Conservation (phyloP, 2,888 invertebrate species). For the Acanthosepion esculentum region DNA sequence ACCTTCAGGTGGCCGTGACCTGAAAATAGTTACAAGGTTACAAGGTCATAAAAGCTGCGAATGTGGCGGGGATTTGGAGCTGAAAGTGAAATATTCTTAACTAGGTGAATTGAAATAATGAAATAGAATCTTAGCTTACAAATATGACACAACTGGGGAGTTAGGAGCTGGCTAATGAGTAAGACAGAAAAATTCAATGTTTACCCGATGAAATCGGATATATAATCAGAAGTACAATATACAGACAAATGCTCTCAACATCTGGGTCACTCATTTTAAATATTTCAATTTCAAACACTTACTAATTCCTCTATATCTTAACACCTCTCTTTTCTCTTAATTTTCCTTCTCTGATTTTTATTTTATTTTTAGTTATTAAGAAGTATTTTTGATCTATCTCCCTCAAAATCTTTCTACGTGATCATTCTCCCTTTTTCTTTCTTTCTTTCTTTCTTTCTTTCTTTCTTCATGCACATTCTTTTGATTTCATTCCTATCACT, state of each 20-base stretch:
- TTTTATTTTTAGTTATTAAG: too few relatives aligned
- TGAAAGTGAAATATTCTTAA: background rate
- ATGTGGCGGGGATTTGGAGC: background rate
- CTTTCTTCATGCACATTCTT: background rate
- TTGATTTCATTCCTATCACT: too few relatives aligned
- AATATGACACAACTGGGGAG: background rate
- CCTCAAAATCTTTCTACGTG: too few relatives aligned
- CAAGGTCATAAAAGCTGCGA: background rate
- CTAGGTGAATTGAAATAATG: background rate
- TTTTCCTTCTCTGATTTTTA: too few relatives aligned
- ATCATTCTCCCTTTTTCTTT: background rate
- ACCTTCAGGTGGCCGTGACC: background rate
- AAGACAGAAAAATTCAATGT: constrained; percentile 14
- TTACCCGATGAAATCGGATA: background rate
- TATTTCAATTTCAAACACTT: background rate
- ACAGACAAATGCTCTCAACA: background rate
- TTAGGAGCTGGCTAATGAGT: background rate
- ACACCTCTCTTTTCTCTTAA: too few relatives aligned
- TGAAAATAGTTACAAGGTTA: background rate
- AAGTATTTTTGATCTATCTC: too few relatives aligned
- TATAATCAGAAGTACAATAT: background rate
- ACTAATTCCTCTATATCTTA: too few relatives aligned
- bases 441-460: background rate
- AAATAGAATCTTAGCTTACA: background rate
- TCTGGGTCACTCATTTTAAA: background rate